Conservation (phyloP, 1,140 invertebrate species). For the Goniozus legneri region DNA sequence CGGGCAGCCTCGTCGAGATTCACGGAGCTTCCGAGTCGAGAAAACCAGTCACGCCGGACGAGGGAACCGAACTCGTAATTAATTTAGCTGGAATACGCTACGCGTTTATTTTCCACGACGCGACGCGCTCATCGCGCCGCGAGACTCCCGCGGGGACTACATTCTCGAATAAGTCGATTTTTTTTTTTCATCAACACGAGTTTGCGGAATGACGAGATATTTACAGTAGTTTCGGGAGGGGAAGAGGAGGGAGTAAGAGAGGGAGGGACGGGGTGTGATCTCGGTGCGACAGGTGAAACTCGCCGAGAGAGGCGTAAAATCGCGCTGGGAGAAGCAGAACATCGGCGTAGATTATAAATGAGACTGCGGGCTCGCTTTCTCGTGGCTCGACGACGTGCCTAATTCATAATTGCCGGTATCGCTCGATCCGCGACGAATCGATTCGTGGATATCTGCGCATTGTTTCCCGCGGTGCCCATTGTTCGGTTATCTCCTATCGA, state of each 20-base stretch:
- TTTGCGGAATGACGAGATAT: too few relatives aligned
- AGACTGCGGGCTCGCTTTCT: slow-evolving; percentile 13
- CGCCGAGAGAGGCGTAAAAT: slow-evolving; percentile 1
- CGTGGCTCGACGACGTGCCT: slow-evolving; percentile 1
- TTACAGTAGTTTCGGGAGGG: too few relatives aligned
- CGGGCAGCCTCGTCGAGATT: slow-evolving; percentile 5
- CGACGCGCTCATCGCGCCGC: too few relatives aligned
- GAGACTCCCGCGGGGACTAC: slow-evolving; percentile 1
- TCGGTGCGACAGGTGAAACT: slow-evolving; percentile 21
- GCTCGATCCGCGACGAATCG: slow-evolving; percentile 11
- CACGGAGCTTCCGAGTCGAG: background rate
- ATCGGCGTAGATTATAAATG: slow-evolving; percentile 25
- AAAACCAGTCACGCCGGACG: slow-evolving; percentile 16
- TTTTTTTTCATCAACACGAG: too few relatives aligned
- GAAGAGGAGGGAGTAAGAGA: too few relatives aligned
- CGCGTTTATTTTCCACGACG: slow-evolving; percentile 8
- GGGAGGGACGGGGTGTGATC: slow-evolving; percentile 3
- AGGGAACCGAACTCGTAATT: slow-evolving; percentile 18
- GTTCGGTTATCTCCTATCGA: too few relatives aligned
- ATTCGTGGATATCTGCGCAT: too few relatives aligned
- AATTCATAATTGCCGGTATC: slow-evolving; percentile 23
- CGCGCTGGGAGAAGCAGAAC: slow-evolving; percentile 6
- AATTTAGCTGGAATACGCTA: slow-evolving; percentile 17
- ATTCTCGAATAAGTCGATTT: too few relatives aligned
- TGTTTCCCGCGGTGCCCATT: too few relatives aligned